Percentiles rank a stretch among this genome's conserved stretches.
phyloP scores from a whole-genome alignment of 2,797 vertebrate species.

The Chelidonichthys spinosus region DNA sequence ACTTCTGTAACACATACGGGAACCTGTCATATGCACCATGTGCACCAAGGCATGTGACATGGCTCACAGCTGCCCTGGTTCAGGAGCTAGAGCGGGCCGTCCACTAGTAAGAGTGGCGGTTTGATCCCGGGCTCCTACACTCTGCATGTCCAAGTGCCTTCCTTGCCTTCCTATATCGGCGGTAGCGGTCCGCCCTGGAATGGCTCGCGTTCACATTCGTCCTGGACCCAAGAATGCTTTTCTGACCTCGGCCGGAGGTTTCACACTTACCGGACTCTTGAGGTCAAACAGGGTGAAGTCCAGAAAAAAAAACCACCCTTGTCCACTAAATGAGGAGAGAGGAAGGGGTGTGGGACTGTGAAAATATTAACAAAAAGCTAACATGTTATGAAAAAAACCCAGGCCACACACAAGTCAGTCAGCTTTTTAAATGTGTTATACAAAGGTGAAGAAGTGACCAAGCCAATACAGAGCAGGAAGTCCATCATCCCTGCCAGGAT shows the following conservation, averaged over 20 bases:
- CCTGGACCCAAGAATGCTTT: neutral
- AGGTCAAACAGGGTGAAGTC: neutral
- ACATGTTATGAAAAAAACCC: conserved; percentile 32
- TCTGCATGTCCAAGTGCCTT: neutral
- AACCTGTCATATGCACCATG: neutral
- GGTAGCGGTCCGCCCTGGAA: too few species aligned
- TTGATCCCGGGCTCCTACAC: neutral
- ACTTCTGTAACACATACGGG: neutral
- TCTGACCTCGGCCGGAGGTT: neutral
- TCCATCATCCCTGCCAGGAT: neutral
- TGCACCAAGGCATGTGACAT: neutral
- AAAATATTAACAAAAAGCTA: conserved; percentile 51
- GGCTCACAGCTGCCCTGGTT: neutral
- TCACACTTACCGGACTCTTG: neutral
- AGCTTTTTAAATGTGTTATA: conserved; percentile 28
- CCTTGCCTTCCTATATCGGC: too few species aligned
- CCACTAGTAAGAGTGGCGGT: neutral
- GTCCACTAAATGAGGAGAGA: conserved; percentile 32
- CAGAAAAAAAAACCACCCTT: conserved; percentile 31
- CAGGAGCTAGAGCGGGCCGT: neutral
- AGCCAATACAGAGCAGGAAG: conserved; percentile 11
- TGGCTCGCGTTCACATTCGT: neutral
- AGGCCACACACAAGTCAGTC: conserved; percentile 8
- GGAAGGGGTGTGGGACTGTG: conserved; percentile 29
- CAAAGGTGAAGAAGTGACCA: too few species aligned